Conservation (phyloP, 2,888 invertebrate species). For the Exocentrus adspersus region DNA sequence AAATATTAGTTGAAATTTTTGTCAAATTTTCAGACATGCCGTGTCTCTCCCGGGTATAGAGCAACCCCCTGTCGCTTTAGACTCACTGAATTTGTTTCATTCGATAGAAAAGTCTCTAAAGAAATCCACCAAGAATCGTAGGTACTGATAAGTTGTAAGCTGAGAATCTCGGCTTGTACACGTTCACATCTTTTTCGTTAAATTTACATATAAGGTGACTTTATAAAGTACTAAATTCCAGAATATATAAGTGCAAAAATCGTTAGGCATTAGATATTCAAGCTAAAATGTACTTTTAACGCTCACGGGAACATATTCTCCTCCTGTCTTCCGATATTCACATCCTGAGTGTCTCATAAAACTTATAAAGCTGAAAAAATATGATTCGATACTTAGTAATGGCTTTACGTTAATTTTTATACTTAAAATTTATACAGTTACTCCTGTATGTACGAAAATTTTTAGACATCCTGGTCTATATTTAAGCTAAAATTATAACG, state of each 20-base stretch:
- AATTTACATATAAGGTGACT: background rate
- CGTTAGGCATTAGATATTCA: background rate
- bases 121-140: too few species aligned
- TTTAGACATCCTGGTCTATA: too few species aligned
- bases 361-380: background rate
- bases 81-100: too few species aligned
- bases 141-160: too few species aligned
- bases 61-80: too few species aligned
- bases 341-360: background rate
- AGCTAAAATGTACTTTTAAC: background rate
- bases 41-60: too few species aligned
- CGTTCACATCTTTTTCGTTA: background rate
- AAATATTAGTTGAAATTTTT: too few species aligned
- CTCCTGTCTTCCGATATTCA: background rate
- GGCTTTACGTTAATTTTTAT: too few species aligned
- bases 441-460: background rate
- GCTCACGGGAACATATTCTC: background rate
- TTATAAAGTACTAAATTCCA: background rate
- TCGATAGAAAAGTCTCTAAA: too few species aligned
- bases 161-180: background rate
- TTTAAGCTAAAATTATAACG: too few species aligned
- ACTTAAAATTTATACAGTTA: background rate
- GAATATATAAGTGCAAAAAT: background rate
- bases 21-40: too few species aligned
- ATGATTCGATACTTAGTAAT: background rate